Conservation (phyloP, 1,140 invertebrate genomes). For the Leucophenga varia region DNA sequence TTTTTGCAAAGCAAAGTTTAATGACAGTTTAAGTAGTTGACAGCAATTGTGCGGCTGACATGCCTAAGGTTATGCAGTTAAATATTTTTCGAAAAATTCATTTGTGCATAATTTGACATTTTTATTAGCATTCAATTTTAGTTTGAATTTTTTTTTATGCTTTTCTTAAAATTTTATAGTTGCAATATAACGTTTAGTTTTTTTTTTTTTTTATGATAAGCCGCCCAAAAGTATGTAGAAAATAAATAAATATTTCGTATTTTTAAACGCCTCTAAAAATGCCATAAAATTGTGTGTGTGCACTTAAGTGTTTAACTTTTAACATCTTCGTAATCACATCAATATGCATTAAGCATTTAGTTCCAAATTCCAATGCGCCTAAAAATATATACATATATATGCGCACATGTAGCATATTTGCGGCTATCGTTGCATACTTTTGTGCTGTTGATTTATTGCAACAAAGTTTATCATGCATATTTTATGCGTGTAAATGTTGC, state of each 20-base stretch:
- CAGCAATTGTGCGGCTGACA: slow-evolving; percentile 9
- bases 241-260: too few relatives aligned
- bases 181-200: too few relatives aligned
- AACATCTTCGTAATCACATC: slow-evolving; percentile 46
- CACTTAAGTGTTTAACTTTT: slow-evolving; percentile 27
- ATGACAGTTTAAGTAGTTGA: slow-evolving; percentile 55
- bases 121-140: too few relatives aligned
- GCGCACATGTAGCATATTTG: neutral
- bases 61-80: slow-evolving; percentile 6
- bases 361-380: too few relatives aligned
- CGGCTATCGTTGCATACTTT: slow-evolving; percentile 32
- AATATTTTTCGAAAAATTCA: too few relatives aligned
- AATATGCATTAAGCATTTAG: slow-evolving; percentile 7
- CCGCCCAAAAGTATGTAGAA: too few relatives aligned
- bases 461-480: slow-evolving; percentile 55
- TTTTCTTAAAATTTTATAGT: too few relatives aligned
- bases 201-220: too few relatives aligned
- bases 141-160: too few relatives aligned
- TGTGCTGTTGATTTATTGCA: slow-evolving; percentile 46
- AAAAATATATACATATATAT: neutral
- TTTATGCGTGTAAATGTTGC: slow-evolving; percentile 54
- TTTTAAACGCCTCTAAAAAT: slow-evolving; percentile 1
- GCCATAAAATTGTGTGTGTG: slow-evolving; percentile 22
- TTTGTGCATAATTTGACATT: too few relatives aligned
- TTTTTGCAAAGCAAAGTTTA: slow-evolving; percentile 44